These are phyloP conservation scores for Parnassius glacialis DNA, from an alignment of 2,888 invertebrate species.

Conservation along the genomic window DNA sequence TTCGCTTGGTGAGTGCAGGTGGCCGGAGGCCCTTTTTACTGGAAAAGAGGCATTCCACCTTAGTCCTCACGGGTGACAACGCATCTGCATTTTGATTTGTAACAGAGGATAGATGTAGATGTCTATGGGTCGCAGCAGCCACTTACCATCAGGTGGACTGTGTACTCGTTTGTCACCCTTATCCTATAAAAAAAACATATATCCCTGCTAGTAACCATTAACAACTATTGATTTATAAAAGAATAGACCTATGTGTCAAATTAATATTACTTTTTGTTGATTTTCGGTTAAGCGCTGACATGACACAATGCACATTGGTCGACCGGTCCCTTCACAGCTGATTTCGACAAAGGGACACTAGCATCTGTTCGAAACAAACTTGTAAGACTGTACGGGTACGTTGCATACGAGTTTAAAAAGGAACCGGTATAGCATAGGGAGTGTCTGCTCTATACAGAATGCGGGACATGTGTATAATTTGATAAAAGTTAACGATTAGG, in stretches of 20 bases:
- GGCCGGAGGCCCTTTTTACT: too few relatives aligned
- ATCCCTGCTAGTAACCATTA: too few relatives aligned
- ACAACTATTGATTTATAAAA: not conserved
- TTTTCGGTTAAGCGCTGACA: conserved; percentile 19
- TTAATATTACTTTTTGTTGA: conserved; percentile 13
- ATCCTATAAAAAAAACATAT: too few relatives aligned
- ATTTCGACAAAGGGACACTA: conserved; percentile 24
- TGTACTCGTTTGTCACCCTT: too few relatives aligned
- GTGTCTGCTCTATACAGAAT: conserved; percentile 31
- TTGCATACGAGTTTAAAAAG: conserved; percentile 5
- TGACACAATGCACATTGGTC: conserved; percentile 6
- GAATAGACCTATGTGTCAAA: conserved; percentile 15
- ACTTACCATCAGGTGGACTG: too few relatives aligned
- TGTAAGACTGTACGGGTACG: conserved; percentile 1
- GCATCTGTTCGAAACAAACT: conserved; percentile 28
- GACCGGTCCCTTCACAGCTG: conserved; percentile 26
- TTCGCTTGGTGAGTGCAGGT: too few relatives aligned
- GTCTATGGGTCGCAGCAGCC: too few relatives aligned
- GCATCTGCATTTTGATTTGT: too few relatives aligned
- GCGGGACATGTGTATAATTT: conserved; percentile 28
- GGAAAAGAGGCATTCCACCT: too few relatives aligned
- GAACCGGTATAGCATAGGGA: conserved; percentile 36
- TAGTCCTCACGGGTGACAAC: too few relatives aligned
- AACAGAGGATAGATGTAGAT: too few relatives aligned
- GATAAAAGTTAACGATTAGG: too few relatives aligned